phyloP scores from a whole-genome alignment of 2,113 vertebrate genomes.

The Prietella phreatophila region DNA sequence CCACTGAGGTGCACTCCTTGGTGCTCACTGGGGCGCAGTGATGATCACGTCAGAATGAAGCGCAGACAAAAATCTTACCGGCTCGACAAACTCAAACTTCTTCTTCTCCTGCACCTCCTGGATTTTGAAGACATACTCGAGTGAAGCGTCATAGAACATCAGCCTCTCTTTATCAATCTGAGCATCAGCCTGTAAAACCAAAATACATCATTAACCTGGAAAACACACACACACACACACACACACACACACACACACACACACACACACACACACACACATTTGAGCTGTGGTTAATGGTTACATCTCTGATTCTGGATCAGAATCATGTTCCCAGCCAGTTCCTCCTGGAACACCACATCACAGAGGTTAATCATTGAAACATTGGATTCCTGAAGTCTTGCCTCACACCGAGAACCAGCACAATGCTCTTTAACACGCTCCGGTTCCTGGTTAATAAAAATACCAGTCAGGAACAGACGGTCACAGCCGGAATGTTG shows the following conservation, averaged over 20 bases:
- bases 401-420: background rate
- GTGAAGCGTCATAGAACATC: constrained; percentile 91
- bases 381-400: background rate
- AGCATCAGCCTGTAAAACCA: constrained; percentile 81
- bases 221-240: background rate
- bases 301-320: constrained; percentile 27
- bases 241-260: constrained; percentile 3
- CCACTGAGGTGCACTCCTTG: background rate
- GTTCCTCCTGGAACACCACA: background rate
- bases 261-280: background rate
- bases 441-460: background rate
- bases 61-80: constrained; percentile 71
- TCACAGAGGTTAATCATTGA: background rate
- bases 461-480: background rate
- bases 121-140: constrained; percentile 98
- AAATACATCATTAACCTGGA: constrained; percentile 23
- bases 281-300: constrained; percentile 36
- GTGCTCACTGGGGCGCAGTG: background rate
- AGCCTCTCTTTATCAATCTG: constrained; percentile 91
- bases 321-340: background rate
- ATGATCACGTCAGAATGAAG: background rate
- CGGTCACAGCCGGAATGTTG: background rate
- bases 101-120: constrained; percentile 99
- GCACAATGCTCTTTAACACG: background rate
- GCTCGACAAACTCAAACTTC: constrained; percentile 98